Evolutionary conservation across 2,113 vertebrate genomes (phyloP).

Genomic region (Salminus brasiliensis): DNA sequence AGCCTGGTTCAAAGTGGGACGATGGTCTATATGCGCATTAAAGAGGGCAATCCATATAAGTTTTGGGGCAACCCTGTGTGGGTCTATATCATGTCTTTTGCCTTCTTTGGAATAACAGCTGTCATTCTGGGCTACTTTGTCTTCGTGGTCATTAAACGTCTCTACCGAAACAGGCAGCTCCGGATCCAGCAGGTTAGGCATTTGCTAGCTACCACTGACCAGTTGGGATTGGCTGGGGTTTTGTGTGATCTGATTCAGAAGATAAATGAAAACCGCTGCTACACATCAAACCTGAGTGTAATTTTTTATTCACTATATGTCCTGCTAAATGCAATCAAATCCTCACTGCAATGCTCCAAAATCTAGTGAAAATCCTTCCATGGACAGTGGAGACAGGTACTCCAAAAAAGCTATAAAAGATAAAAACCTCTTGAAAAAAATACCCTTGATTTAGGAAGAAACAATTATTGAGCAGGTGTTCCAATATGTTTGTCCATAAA

Average conservation of each 20-base stretch:
- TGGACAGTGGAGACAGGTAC: too few species aligned
- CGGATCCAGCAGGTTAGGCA: constrained; percentile 44
- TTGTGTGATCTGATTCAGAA: background rate
- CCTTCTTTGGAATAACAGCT: constrained; percentile 72
- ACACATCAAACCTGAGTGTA: too few species aligned
- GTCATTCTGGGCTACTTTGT: constrained; percentile 72
- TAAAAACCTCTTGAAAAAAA: too few species aligned
- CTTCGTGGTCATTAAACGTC: constrained; percentile 65
- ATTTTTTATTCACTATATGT: too few species aligned
- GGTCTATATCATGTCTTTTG: constrained; percentile 74
- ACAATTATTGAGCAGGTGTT: too few species aligned
- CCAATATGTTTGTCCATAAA: too few species aligned
- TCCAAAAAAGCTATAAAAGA: too few species aligned
- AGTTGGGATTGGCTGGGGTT: background rate
- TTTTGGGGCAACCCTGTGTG: constrained; percentile 71
- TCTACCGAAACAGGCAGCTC: constrained; percentile 57
- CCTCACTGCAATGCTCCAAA: too few species aligned
- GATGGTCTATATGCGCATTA: constrained; percentile 57
- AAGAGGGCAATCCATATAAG: constrained; percentile 56
- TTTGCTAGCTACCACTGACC: background rate
- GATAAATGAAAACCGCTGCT: background rate
- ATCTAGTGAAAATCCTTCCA: too few species aligned
- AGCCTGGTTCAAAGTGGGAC: constrained; percentile 58
- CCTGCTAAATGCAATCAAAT: too few species aligned
- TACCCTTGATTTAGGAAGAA: too few species aligned